Evolutionary conservation across 1,140 invertebrate species (phyloP), one percentile per base, ranked within the genome.

Genomic region (Elysia chlorotica): DNA sequence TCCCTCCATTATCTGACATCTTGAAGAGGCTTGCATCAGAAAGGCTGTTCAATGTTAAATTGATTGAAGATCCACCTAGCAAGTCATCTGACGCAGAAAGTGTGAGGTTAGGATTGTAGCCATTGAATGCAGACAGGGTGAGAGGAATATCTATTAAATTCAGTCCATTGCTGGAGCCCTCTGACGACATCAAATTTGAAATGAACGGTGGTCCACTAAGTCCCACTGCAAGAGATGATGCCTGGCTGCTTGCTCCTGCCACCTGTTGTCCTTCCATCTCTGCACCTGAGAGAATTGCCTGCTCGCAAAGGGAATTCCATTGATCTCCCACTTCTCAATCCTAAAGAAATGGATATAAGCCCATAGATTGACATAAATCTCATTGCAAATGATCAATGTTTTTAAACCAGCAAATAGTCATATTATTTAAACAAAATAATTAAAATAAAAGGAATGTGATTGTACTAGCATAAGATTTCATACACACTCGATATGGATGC

Each of bases 111-210:
- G 69, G 30, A 4, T 4, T 33, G 19, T 31, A 71, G 17, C 69
- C 69, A 63, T 71, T 71, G 35, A 62, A 63, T 2, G 56, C 38
- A n/a, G 69, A 62, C 1, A 71, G 21, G 23, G 57, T 36, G 23
- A 71, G 38, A 23, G 69, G 69, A 48, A 71, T 56, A 48, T 71
- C 69, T 17, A 71, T 61, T 30, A 71, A 53, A 53, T 71, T 71
- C 28, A 71, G 33, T 36, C 57, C 37, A 48, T 37, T 33, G 33
- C 59, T 33, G 38, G 66, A 30, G 2, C 17, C 17, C n/a, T 59
- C 67, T 4, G 69, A 71, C 19, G 57, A 62, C 37, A 71, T 71
- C 21, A 59, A 69, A 48, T 71, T 71, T 21, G 69, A 71, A 30
- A 71, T 35, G 17, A 62, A 41, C 2, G 31, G n/a, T n/a, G 69